phyloP scores from a whole-genome alignment of 2,113 vertebrate genomes.

The Myrmophylax atrothorax region DNA sequence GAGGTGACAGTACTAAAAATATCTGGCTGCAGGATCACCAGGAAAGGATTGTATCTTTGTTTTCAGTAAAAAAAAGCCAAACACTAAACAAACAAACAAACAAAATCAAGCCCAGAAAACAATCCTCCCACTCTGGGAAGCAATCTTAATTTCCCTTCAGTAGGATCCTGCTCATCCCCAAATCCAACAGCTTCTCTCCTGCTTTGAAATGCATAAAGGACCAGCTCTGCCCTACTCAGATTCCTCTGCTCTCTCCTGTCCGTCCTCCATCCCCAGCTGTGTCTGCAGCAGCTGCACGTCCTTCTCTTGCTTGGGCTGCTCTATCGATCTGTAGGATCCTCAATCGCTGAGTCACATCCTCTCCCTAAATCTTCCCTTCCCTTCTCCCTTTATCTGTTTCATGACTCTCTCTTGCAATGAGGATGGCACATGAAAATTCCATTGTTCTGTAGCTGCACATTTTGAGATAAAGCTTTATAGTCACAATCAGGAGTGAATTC shows the following conservation, averaged over 20 bases:
- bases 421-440: slow-evolving; percentile 8
- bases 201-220: neutral
- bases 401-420: neutral
- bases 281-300: neutral
- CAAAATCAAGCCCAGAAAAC: neutral
- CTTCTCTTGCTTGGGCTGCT: neutral
- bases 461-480: slow-evolving; percentile 36
- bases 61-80: neutral
- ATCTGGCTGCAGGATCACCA: neutral
- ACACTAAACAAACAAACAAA: neutral
- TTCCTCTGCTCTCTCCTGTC: neutral
- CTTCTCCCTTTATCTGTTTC: slow-evolving; percentile 42
- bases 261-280: too few species aligned
- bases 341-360: slow-evolving; percentile 53
- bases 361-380: slow-evolving; percentile 22
- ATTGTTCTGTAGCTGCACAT: neutral
- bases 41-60: neutral
- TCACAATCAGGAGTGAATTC: slow-evolving; percentile 14
- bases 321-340: slow-evolving; percentile 6
- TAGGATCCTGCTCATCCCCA: neutral
- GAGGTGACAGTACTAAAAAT: neutral
- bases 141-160: neutral
- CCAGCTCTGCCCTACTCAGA: neutral
- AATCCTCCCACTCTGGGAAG: neutral
- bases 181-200: neutral